A percentile compares a stretch with the other conserved stretches of the same genome.
phyloP scores from a whole-genome alignment of 1,140 invertebrate species.

The Zaprionus kolodkinae region DNA sequence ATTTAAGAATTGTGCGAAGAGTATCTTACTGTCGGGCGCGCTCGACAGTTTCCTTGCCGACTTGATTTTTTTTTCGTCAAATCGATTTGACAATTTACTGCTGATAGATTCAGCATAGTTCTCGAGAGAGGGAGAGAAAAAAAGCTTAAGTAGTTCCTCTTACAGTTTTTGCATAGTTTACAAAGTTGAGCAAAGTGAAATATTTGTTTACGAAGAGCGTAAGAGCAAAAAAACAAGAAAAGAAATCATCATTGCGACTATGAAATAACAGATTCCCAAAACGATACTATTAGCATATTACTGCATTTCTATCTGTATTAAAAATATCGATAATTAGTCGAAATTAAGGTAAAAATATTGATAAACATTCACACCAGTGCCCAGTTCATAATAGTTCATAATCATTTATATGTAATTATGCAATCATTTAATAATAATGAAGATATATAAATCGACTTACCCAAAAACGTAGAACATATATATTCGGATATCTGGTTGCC shows the following conservation, averaged over 20 bases:
- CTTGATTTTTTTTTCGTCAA: slow-evolving; percentile 5
- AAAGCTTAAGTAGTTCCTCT: background rate
- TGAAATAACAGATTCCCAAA: background rate
- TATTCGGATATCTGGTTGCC: slow-evolving; percentile 99
- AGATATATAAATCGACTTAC: slow-evolving; percentile 86
- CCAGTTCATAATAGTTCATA: no score
- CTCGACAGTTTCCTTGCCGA: no score
- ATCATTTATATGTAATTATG: no score
- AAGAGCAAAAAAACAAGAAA: background rate
- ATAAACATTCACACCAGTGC: no score
- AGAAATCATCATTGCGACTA: background rate
- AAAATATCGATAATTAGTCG: no score
- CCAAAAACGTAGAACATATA: slow-evolving; percentile 99
- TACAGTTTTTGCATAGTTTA: slow-evolving; percentile 4
- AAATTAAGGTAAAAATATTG: no score
- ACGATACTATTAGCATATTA: no score
- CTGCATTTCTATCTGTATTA: no score
- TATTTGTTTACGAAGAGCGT: background rate
- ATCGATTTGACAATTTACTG: slow-evolving; percentile 30
- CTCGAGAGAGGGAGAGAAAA: background rate
- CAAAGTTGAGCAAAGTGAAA: slow-evolving; percentile 3
- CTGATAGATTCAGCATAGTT: slow-evolving; percentile 16
- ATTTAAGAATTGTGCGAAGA: no score
- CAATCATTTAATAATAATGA: background rate
- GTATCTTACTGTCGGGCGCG: no score